These are phyloP conservation scores for Mesorhabditis sp. DNA, from an alignment of 2,888 invertebrate genomes.

Conservation along the genomic window DNA sequence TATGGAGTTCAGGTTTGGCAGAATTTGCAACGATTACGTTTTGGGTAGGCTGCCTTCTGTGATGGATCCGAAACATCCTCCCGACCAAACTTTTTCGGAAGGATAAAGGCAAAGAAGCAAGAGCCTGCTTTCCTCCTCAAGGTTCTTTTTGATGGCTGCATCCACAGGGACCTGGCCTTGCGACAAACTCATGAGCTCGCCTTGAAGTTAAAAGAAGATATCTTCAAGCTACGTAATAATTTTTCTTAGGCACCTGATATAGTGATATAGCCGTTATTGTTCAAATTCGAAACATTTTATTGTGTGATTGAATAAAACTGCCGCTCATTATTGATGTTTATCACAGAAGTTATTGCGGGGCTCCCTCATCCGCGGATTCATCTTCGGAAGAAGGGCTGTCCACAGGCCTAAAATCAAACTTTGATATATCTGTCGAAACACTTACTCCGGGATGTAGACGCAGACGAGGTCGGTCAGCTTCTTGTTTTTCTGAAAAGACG, in stretches of 20 bases:
- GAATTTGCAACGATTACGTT: not conserved
- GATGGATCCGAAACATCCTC: not conserved
- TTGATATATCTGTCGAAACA: not conserved
- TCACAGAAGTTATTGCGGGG: too few relatives aligned
- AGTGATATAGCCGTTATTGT: too few relatives aligned
- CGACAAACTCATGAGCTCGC: not conserved
- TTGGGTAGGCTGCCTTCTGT: not conserved
- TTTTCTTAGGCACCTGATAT: not conserved
- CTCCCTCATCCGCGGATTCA: too few relatives aligned
- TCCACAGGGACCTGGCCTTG: not conserved
- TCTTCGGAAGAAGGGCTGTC: too few relatives aligned
- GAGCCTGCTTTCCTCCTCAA: not conserved
- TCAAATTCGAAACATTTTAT: too few relatives aligned
- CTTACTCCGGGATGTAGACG: not conserved
- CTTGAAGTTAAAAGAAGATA: not conserved
- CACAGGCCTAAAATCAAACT: too few relatives aligned
- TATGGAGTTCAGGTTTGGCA: not conserved
- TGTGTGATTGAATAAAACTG: too few relatives aligned
- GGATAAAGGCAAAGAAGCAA: not conserved
- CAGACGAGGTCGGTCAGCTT: not conserved
- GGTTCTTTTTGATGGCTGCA: not conserved
- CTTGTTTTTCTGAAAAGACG: not conserved
- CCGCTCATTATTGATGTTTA: too few relatives aligned
- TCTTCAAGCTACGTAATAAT: not conserved
- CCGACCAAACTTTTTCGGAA: slow-evolving; percentile 4